phyloP scores from a whole-genome alignment of 2,113 vertebrate genomes.

The Phoenicopterus ruber region DNA sequence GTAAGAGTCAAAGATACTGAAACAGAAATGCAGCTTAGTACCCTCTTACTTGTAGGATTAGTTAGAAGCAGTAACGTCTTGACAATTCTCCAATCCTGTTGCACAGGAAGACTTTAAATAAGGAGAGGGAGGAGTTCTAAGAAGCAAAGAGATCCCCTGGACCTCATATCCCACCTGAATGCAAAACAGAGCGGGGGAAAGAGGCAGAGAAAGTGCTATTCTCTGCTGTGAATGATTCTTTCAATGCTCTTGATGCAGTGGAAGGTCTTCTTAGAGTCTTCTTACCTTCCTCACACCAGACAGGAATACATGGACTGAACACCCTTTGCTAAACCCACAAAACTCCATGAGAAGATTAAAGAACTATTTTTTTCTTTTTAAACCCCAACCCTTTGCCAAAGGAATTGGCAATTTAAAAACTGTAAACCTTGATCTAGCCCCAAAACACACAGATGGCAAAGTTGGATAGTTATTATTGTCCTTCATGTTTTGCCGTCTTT shows the following conservation, averaged over 20 bases:
- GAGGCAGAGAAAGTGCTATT: not conserved
- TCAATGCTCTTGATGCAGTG: not conserved
- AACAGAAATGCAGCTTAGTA: not conserved
- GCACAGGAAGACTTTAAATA: not conserved
- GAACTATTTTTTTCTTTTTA: not conserved
- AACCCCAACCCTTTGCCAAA: not conserved
- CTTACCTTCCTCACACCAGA: not conserved
- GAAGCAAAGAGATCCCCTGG: not conserved
- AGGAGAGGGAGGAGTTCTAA: not conserved
- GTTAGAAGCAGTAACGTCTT: not conserved
- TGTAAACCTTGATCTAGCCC: not conserved
- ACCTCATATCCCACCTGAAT: not conserved
- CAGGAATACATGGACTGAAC: not conserved
- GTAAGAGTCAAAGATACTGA: not conserved
- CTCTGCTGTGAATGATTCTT: not conserved
- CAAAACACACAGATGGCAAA: constrained; percentile 3
- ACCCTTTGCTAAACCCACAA: not conserved
- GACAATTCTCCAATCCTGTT: not conserved
- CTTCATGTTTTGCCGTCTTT: constrained; percentile 14
- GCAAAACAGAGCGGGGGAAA: not conserved
- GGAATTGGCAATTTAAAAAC: constrained; percentile 1
- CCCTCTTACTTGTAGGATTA: not conserved
- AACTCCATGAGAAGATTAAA: not conserved
- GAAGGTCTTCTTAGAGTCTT: not conserved
- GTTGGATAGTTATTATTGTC: not conserved